These are phyloP conservation scores for Rhopilema esculentum DNA, from an alignment of 30 jellyfish, hydroid and myxozoan genomes.

Conservation along the genomic window DNA sequence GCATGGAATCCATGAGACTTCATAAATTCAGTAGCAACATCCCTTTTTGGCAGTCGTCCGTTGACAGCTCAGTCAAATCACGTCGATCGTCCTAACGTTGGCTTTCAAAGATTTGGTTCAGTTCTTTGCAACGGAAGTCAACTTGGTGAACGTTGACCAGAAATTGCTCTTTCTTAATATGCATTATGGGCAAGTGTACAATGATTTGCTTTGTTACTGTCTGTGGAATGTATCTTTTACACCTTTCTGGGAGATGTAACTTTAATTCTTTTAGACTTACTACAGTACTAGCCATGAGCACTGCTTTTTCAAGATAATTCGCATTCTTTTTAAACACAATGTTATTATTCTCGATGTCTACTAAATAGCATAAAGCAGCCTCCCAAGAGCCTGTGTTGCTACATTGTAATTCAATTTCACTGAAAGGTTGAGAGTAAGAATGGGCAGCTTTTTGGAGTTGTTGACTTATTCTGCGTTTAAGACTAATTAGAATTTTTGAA, in stretches of 20 bases:
- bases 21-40: slow-evolving; percentile 21
- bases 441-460: too few species aligned
- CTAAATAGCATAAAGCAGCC: too few species aligned
- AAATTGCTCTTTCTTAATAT: background rate
- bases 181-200: slow-evolving; percentile 17
- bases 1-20: slow-evolving; percentile 13
- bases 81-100: slow-evolving; percentile 3
- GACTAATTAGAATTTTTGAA: too few species aligned
- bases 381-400: too few species aligned
- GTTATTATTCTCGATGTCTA: too few species aligned
- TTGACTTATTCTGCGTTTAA: too few species aligned
- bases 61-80: background rate
- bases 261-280: background rate
- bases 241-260: slow-evolving; percentile 9
- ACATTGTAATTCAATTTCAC: too few species aligned
- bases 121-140: slow-evolving; percentile 8
- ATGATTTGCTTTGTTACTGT: slow-evolving; percentile 10
- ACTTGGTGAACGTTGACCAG: slow-evolving; percentile 25
- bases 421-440: too few species aligned
- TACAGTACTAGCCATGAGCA: background rate
- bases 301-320: background rate
- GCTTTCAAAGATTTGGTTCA: slow-evolving; percentile 5
- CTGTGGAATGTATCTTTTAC: slow-evolving; percentile 8
- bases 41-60: slow-evolving; percentile 14
- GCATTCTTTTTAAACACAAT: too few species aligned